phyloP scores from a whole-genome alignment of 2,797 vertebrate species.

The Cygnus olor region DNA sequence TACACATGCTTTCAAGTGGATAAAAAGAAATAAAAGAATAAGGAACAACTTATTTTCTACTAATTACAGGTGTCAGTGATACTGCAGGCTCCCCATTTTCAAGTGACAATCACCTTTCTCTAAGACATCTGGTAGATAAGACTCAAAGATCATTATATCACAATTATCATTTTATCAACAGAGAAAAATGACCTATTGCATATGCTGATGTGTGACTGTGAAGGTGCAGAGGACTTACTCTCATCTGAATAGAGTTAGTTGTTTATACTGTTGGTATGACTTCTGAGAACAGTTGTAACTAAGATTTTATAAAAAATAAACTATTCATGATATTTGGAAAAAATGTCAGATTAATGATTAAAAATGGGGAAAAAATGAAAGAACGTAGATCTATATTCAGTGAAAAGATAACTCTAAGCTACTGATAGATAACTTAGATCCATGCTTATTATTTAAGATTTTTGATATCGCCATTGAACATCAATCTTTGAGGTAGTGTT shows the following conservation, averaged over 20 bases:
- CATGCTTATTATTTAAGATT: background rate
- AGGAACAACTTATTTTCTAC: constrained; percentile 1
- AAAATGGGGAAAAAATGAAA: background rate
- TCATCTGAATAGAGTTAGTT: background rate
- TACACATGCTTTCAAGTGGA: background rate
- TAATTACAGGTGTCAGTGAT: background rate
- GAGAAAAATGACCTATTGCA: background rate
- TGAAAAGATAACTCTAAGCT: background rate
- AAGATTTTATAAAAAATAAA: background rate
- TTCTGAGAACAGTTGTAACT: background rate
- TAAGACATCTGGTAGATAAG: background rate
- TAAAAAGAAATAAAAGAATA: background rate
- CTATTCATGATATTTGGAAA: background rate
- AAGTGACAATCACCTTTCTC: background rate
- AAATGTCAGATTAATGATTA: background rate
- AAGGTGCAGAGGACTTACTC: background rate
- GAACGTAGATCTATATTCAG: background rate
- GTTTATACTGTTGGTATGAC: background rate
- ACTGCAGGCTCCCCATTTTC: background rate
- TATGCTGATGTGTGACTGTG: background rate
- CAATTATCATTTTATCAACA: background rate
- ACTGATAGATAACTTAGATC: too few relatives aligned
- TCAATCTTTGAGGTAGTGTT: background rate
- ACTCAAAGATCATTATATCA: background rate
- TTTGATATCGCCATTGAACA: rapidly evolving